These are phyloP conservation scores for Penaeus indicus DNA, from an alignment of 1,140 invertebrate species.

Conservation along the genomic window DNA sequence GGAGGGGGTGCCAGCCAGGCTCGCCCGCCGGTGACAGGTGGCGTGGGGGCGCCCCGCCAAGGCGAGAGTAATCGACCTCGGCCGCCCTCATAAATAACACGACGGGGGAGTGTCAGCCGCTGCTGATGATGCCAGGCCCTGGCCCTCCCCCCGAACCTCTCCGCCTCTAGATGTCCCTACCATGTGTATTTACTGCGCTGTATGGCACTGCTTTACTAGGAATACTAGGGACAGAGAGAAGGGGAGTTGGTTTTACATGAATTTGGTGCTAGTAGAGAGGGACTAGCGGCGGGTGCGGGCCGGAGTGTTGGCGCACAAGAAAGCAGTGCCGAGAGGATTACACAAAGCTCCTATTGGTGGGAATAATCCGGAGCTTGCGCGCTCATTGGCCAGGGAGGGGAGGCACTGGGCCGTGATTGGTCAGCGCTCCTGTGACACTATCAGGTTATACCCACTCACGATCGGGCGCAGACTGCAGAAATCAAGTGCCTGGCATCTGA, in stretches of 20 bases:
- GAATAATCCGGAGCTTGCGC: conserved; percentile 37
- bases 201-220: conserved; percentile 44
- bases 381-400: conserved; percentile 30
- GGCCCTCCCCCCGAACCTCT: not conserved
- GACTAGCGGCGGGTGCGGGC: not conserved
- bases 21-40: not conserved
- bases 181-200: conserved; percentile 23
- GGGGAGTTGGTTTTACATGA: conserved; percentile 43
- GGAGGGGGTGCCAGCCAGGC: not conserved
- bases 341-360: conserved; percentile 36
- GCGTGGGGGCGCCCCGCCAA: not conserved
- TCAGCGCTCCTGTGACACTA: not conserved
- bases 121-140: conserved; percentile 4
- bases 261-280: conserved; percentile 3
- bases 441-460: conserved; percentile 10
- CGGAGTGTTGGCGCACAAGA: conserved; percentile 33
- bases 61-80: conserved; percentile 26
- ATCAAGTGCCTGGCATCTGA: conserved; percentile 58
- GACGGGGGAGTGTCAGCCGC: conserved; percentile 5
- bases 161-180: not conserved
- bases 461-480: conserved; percentile 9
- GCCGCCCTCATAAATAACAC: conserved; percentile 10
- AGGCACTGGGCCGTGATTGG: conserved; percentile 15
- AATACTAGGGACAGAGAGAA: conserved; percentile 38
- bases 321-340: conserved; percentile 50